phyloP scores from a whole-genome alignment of 2,113 vertebrate species.

The Nansenia antarctica region DNA sequence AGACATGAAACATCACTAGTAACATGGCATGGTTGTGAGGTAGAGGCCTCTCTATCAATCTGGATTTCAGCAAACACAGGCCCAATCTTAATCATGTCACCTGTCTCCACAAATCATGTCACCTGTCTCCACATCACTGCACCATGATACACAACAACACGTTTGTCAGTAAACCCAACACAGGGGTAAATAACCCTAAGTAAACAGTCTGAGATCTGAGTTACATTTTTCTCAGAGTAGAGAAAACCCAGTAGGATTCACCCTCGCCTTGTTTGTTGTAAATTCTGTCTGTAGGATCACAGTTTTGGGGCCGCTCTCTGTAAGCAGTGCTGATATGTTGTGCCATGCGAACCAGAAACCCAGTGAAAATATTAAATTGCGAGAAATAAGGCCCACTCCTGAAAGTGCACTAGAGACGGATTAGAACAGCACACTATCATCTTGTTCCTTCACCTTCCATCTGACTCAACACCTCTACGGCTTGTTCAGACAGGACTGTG shows the following conservation, averaged over 20 bases:
- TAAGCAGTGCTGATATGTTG: background rate
- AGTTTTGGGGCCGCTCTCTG: background rate
- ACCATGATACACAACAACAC: background rate
- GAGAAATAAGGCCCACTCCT: background rate
- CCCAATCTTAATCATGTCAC: background rate
- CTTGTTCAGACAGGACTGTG: background rate
- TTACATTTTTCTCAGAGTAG: background rate
- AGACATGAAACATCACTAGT: background rate
- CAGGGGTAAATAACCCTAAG: background rate
- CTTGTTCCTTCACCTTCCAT: background rate
- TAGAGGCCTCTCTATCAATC: constrained; percentile 15
- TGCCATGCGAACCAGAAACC: no score
- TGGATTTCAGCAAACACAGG: no score
- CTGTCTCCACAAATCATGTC: background rate
- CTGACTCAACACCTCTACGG: background rate
- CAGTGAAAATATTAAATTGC: background rate
- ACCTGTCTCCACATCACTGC: no score
- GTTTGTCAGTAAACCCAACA: no score
- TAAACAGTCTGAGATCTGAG: background rate
- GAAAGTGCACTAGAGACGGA: no score
- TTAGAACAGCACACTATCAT: constrained; percentile 10
- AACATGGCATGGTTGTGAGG: background rate
- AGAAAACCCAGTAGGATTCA: no score
- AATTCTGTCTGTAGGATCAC: background rate
- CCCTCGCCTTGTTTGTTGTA: no score